Evolutionary conservation across 1,140 invertebrate species (phyloP).

Genomic region (Aphidius ervi): DNA sequence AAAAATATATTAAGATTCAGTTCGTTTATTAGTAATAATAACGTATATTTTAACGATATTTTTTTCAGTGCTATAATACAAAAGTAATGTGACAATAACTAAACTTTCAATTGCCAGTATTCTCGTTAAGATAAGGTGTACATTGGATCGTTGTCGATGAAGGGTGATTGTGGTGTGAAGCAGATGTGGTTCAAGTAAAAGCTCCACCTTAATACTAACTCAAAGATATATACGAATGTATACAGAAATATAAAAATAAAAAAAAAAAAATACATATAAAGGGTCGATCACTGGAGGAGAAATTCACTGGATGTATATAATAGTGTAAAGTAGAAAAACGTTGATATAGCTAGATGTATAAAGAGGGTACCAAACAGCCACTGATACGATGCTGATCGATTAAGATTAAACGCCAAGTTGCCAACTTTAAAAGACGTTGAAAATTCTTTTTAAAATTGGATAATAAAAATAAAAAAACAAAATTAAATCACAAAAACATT

Average conservation of each 20-base stretch:
- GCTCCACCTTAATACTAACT: conserved; percentile 13
- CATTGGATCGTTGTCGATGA: background rate
- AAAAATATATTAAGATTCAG: too few relatives aligned
- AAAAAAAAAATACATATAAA: background rate
- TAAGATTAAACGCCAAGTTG: conserved; percentile 36
- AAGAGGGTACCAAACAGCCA: too few relatives aligned
- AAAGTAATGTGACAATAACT: conserved; percentile 29
- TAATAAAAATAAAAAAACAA: conserved; percentile 32
- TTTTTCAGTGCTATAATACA: conserved; percentile 4
- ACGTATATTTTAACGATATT: too few relatives aligned
- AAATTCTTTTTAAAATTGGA: conserved; percentile 29
- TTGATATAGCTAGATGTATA: too few relatives aligned
- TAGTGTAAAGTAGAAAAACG: conserved; percentile 8
- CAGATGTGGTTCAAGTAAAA: background rate
- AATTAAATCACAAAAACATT: conserved; percentile 18
- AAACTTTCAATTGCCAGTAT: conserved; percentile 37
- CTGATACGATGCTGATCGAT: conserved; percentile 33
- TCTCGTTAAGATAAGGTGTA: conserved; percentile 36
- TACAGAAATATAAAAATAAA: background rate
- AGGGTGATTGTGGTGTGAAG: background rate
- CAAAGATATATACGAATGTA: conserved; percentile 13
- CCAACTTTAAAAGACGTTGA: conserved; percentile 31
- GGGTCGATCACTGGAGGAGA: background rate
- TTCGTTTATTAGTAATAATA: too few relatives aligned
- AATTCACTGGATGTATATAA: background rate